Evolutionary conservation across 2,888 invertebrate species (phyloP).

Genomic region (Druceiella hillmani): DNA sequence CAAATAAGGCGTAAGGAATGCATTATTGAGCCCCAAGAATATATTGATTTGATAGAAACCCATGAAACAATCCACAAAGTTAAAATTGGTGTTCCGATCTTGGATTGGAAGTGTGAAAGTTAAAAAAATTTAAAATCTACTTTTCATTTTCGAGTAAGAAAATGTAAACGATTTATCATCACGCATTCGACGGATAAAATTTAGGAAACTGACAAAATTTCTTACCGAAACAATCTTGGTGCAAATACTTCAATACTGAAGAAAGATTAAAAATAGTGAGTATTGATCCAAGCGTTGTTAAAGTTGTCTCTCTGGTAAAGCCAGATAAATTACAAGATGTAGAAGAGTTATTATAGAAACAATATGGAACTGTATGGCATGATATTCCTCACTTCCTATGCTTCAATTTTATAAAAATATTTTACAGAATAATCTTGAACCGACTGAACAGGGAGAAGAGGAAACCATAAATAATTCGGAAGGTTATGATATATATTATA

Average conservation of each 20-base stretch:
- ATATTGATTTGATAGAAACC: too few relatives aligned
- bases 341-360: slow-evolving; percentile 3
- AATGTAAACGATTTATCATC: slow-evolving; percentile 3
- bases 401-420: too few relatives aligned
- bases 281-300: too few relatives aligned
- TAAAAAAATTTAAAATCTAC: slow-evolving; percentile 4
- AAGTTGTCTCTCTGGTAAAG: neutral
- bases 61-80: too few relatives aligned
- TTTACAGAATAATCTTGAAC: too few relatives aligned
- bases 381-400: neutral
- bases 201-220: slow-evolving; percentile 1
- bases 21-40: too few relatives aligned
- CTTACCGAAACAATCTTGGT: slow-evolving; percentile 1
- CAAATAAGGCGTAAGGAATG: too few relatives aligned
- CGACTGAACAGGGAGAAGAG: too few relatives aligned
- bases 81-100: slow-evolving; percentile 1
- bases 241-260: slow-evolving; percentile 3
- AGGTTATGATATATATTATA: too few relatives aligned
- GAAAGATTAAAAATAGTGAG: slow-evolving; percentile 3
- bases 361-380: slow-evolving; percentile 2
- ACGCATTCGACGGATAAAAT: slow-evolving; percentile 3
- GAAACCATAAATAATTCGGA: too few relatives aligned
- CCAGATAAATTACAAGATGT: slow-evolving; percentile 5
- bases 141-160: slow-evolving; percentile 2
- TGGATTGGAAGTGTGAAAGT: slow-evolving; percentile 5